phyloP scores from a whole-genome alignment of 2,113 vertebrate species.

The Lasiurus borealis region DNA sequence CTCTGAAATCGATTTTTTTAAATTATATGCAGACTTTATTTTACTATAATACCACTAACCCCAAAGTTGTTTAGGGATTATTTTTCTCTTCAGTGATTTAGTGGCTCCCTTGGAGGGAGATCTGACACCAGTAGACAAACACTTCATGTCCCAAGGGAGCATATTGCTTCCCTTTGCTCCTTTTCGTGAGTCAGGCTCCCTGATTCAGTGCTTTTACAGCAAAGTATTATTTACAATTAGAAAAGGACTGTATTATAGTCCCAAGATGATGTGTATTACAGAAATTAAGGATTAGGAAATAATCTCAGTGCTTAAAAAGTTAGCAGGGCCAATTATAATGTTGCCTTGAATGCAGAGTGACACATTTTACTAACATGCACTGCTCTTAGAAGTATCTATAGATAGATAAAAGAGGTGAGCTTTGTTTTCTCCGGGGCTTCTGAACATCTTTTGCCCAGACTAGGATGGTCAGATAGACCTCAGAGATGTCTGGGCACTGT shows the following conservation, averaged over 20 bases:
- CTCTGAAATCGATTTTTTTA: too few species aligned
- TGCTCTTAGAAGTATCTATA: slow-evolving; percentile 27
- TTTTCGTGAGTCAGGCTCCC: slow-evolving; percentile 24
- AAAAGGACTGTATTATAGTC: not conserved
- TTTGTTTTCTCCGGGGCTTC: slow-evolving; percentile 14
- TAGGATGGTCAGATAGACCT: not conserved
- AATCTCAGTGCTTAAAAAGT: slow-evolving; percentile 23
- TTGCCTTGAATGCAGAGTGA: not conserved
- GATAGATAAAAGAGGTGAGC: not conserved
- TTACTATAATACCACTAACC: not conserved
- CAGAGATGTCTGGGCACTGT: not conserved
- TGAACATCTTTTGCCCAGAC: not conserved
- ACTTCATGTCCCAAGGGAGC: not conserved
- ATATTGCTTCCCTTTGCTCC: slow-evolving; percentile 44
- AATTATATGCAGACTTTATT: not conserved
- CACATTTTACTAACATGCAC: not conserved
- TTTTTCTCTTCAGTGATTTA: slow-evolving; percentile 29
- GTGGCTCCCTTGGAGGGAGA: not conserved
- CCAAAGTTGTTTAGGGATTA: not conserved
- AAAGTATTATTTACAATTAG: slow-evolving; percentile 58
- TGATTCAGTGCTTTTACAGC: slow-evolving; percentile 58
- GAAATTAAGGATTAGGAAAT: slow-evolving; percentile 46
- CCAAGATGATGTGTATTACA: slow-evolving; percentile 19
- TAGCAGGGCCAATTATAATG: not conserved
- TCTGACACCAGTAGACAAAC: slow-evolving; percentile 10